These are phyloP conservation scores for Dipodomys spectabilis DNA, from an alignment of 2,113 vertebrate species.

Conservation along the genomic window DNA sequence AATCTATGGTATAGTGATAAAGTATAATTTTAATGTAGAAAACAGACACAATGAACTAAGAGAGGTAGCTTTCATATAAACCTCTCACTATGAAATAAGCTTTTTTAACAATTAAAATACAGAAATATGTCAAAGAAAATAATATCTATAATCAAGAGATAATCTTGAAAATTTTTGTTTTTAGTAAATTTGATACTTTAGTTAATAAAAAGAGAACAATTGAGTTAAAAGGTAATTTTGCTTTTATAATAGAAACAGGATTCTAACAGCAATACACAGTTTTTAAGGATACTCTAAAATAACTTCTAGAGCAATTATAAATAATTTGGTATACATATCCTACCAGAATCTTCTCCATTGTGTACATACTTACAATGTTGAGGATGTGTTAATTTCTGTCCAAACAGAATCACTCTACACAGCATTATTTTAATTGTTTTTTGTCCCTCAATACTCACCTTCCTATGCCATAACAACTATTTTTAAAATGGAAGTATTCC, in stretches of 20 bases:
- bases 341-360: background rate
- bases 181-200: background rate
- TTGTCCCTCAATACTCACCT: slow-evolving; percentile 19
- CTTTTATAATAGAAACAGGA: slow-evolving; percentile 34
- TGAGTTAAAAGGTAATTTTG: slow-evolving; percentile 35
- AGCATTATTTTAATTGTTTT: slow-evolving; percentile 39
- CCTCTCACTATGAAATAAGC: background rate
- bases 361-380: background rate
- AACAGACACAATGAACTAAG: slow-evolving; percentile 39
- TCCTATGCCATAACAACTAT: slow-evolving; percentile 30
- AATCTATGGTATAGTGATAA: slow-evolving; percentile 6
- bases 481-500: slow-evolving; percentile 34
- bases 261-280: background rate
- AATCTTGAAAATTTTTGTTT: slow-evolving; percentile 12
- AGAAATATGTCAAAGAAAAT: slow-evolving; percentile 16
- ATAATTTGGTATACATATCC: background rate
- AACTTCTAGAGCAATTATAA: slow-evolving; percentile 21
- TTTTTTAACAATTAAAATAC: slow-evolving; percentile 20
- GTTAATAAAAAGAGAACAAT: slow-evolving; percentile 22
- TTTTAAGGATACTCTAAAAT: slow-evolving; percentile 50
- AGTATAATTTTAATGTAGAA: slow-evolving; percentile 9
- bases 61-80: slow-evolving; percentile 32
- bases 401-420: slow-evolving; percentile 23
- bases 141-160: slow-evolving; percentile 21
- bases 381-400: background rate